Evolutionary conservation across 1,140 invertebrate genomes (phyloP).

Genomic region (Drosophila punjabiensis): DNA sequence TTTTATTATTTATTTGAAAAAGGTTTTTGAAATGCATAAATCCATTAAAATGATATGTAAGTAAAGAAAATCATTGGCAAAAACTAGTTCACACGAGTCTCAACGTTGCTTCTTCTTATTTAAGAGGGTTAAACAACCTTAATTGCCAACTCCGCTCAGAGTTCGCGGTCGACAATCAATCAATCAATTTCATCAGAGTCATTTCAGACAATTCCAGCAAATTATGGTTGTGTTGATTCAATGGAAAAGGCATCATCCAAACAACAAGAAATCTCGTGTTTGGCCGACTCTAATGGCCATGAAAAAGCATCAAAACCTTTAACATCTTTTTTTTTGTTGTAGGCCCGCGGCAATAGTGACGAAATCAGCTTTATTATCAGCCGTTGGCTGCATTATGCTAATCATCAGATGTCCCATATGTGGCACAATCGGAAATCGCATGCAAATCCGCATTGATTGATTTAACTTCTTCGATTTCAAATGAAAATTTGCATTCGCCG

Average conservation of each 20-base stretch:
- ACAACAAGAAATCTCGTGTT: conserved; percentile 36
- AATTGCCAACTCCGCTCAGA: conserved; percentile 37
- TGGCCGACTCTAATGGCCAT: conserved; percentile 40
- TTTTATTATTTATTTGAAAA: not conserved
- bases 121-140: conserved; percentile 45
- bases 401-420: conserved; percentile 26
- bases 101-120: not conserved
- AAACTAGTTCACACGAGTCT: conserved; percentile 47
- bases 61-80: conserved; percentile 13
- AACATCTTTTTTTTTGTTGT: not conserved
- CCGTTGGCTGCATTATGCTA: conserved; percentile 23
- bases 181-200: conserved; percentile 52
- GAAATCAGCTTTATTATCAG: conserved; percentile 23
- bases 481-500: conserved; percentile 36
- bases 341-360: conserved; percentile 9
- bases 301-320: conserved; percentile 27
- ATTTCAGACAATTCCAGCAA: conserved; percentile 45
- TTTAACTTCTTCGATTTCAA: conserved; percentile 39
- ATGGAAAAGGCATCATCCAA: conserved; percentile 20
- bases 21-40: not conserved
- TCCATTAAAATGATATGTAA: not conserved
- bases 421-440: conserved; percentile 52
- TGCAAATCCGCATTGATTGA: conserved; percentile 50
- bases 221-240: conserved; percentile 37
- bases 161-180: conserved; percentile 46